These are phyloP conservation scores for Hemicrepidius hirtus DNA, from an alignment of 2,888 invertebrate species.

Conservation along the genomic window DNA sequence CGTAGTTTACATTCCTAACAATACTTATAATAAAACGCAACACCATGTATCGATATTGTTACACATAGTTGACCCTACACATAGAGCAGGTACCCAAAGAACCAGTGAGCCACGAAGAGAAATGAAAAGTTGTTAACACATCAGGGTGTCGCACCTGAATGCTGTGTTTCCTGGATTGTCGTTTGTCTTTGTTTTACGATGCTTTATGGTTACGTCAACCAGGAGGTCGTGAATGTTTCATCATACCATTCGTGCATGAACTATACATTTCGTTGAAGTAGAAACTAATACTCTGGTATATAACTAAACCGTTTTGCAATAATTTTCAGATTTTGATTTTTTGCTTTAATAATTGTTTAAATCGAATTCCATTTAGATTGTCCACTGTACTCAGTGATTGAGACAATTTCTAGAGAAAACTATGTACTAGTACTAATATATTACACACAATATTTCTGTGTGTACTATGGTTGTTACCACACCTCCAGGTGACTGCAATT, in stretches of 20 bases:
- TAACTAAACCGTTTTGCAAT: constrained; percentile 5
- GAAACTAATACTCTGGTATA: constrained; percentile 29
- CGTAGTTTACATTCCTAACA: neutral
- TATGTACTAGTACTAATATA: too few species aligned
- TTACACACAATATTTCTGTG: too few species aligned
- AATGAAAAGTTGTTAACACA: constrained; percentile 60
- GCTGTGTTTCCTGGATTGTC: constrained; percentile 54
- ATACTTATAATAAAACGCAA: constrained; percentile 26
- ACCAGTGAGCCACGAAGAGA: constrained; percentile 39
- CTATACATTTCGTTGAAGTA: constrained; percentile 38
- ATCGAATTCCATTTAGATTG: too few species aligned
- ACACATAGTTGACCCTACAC: constrained; percentile 26
- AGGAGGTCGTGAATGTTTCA: constrained; percentile 60
- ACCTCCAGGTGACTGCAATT: too few species aligned
- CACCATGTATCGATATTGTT: constrained; percentile 30
- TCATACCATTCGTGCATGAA: constrained; percentile 62
- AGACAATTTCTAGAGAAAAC: too few species aligned
- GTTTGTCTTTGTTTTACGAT: constrained; percentile 61
- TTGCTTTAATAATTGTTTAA: neutral
- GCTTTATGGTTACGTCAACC: constrained; percentile 54
- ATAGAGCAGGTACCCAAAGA: constrained; percentile 43
- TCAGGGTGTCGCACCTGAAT: constrained; percentile 60
- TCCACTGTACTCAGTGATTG: too few species aligned
- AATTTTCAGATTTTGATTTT: neutral
- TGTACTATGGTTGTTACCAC: too few species aligned